A percentile compares a stretch with the other conserved stretches of the same genome.
Conservation (phyloP, 2,888 invertebrate species). For the Leptinotarsa peninsularis region DNA sequence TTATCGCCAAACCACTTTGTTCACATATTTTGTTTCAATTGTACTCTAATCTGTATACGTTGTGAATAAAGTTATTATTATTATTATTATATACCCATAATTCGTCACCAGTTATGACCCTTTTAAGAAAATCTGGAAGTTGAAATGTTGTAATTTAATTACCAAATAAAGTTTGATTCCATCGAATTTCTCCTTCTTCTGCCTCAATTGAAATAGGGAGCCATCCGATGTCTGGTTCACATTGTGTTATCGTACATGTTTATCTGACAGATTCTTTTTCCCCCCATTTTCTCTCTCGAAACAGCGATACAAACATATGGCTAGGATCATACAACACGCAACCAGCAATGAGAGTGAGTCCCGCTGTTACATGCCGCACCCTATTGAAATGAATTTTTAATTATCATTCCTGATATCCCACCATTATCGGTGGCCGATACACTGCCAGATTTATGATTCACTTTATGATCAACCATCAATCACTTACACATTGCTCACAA, state of each 20-base stretch:
- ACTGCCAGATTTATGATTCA: slow-evolving; percentile 48
- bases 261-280: slow-evolving; percentile 5
- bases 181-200: too few species aligned
- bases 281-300: slow-evolving; percentile 19
- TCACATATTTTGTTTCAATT: too few species aligned
- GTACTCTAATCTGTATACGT: too few species aligned
- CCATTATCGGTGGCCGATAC: slow-evolving; percentile 30
- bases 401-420: slow-evolving; percentile 32
- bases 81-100: too few species aligned
- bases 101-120: too few species aligned
- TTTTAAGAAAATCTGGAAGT: too few species aligned
- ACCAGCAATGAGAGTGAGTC: slow-evolving; percentile 21
- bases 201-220: too few species aligned
- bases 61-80: too few species aligned
- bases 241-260: not conserved
- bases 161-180: too few species aligned
- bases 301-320: slow-evolving; percentile 25
- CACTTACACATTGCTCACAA: slow-evolving; percentile 24
- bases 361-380: slow-evolving; percentile 42
- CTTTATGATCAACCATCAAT: slow-evolving; percentile 43
- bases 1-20: too few species aligned
- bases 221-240: not conserved
- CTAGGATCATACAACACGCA: slow-evolving; percentile 30
- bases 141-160: too few species aligned
- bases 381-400: slow-evolving; percentile 46